Evolutionary conservation across 2,888 invertebrate genomes (phyloP).

Genomic region (Brachyptera putata): DNA sequence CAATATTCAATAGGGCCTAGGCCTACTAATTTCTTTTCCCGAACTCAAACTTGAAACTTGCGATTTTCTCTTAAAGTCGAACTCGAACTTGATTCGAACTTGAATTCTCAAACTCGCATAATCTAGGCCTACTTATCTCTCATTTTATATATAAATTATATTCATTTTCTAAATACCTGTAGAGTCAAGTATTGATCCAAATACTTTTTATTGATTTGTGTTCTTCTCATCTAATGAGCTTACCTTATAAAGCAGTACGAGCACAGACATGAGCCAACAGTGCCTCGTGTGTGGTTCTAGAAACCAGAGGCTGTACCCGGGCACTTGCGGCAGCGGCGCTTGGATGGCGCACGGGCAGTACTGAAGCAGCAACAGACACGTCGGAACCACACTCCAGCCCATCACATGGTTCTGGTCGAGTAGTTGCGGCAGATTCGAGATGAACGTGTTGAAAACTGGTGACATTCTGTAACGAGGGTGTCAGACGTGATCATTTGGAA

Average conservation of each 20-base stretch:
- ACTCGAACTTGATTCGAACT: background rate
- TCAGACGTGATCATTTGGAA: no score
- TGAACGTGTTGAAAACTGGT: conserved; percentile 92
- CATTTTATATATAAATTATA: no score
- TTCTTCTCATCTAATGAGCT: conserved; percentile 1
- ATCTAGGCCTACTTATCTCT: no score
- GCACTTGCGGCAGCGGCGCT: conserved; percentile 54
- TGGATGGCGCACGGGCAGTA: conserved; percentile 77
- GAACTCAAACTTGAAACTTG: no score
- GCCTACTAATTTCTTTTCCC: no score
- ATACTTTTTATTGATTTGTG: background rate
- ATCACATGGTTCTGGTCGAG: conserved; percentile 94
- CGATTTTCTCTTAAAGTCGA: background rate
- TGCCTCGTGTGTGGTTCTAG: conserved; percentile 82
- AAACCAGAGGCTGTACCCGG: conserved; percentile 80
- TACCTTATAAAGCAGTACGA: conserved; percentile 95
- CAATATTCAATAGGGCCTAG: no score
- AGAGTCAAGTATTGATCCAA: background rate
- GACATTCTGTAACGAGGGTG: conserved; percentile 67
- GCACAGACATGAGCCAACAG: conserved; percentile 89
- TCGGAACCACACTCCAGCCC: conserved; percentile 83
- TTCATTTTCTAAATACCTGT: no score
- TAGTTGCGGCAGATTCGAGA: conserved; percentile 89
- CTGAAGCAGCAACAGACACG: conserved; percentile 72
- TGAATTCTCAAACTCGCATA: background rate